Evolutionary conservation across 2,888 invertebrate genomes (phyloP), one percentile per base, ranked within the genome.

Genomic region (Meiosimyza decipiens): DNA sequence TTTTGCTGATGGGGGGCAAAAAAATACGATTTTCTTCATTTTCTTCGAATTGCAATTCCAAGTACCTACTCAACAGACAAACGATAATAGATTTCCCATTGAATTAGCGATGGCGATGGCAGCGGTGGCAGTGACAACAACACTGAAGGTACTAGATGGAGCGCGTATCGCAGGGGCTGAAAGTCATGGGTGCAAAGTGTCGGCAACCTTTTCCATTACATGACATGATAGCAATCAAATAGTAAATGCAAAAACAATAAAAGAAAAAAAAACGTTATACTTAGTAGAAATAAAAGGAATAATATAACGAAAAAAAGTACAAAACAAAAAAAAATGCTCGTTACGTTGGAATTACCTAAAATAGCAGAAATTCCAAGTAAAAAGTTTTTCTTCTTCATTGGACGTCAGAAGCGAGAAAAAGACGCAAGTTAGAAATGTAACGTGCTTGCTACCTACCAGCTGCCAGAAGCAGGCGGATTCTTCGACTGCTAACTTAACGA

Each of bases 131-230:
- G 49, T 33, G 47, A 49, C 11, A 6, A 50, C 51, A 18, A 16
- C 18, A 15, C 64, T 64, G 57, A 18, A 47, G 13, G 18, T 15
- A 52, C 50, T 15, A 15, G 16, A 66, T 22, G 22, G 50, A 50
- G 64, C 22, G 57, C 33, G 51, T 33, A 60, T 60, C 28, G 47
- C 52, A 11, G 68, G 50, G 28, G 16, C 16, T 28, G 22, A 12
- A 50, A 11, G 22, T 52, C n/a, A 49, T 47, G 66, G 57, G 60
- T 60, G 68, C 64, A 57, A 49, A 60, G 57, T 65, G 65, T 68
- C 51, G 64, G 74, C 64, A 52, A 50, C 71, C 63, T 70, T 51
- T 72, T 40, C 22, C 71, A 64, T 71, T 52, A 49, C 52, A 71
- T 68, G 55, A 33, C 64, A 52, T 18, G 59, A 59, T 63, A 71